A percentile compares a stretch with the other conserved stretches of the same genome.
These are phyloP conservation scores for Rhinogobius similis DNA, from an alignment of 2,113 vertebrate species.

Conservation along the genomic window DNA sequence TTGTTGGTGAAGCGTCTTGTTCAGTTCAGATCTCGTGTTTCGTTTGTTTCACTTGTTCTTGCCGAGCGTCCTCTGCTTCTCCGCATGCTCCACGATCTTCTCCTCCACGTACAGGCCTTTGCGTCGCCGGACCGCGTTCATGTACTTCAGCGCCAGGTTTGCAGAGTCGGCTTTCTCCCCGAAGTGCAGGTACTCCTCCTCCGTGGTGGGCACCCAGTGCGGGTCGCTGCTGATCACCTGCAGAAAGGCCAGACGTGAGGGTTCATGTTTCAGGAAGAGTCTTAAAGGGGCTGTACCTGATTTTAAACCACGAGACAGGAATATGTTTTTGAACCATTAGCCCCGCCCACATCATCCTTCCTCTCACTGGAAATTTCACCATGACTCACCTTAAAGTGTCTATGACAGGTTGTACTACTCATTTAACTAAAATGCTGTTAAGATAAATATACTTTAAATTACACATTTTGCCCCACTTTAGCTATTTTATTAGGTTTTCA, in stretches of 20 bases:
- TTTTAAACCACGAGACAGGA: no score
- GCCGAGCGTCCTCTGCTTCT: conserved; percentile 95
- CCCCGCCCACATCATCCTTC: no score
- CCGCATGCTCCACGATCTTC: conserved; percentile 93
- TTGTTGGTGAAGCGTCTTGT: neutral
- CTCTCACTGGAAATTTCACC: no score
- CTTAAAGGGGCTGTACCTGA: no score
- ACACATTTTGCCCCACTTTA: no score
- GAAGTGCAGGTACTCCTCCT: conserved; percentile 97
- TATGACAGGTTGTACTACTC: no score
- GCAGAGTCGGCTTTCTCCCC: conserved; percentile 94
- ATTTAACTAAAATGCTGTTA: no score
- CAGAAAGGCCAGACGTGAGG: neutral
- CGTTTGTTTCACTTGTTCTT: conserved; percentile 80
- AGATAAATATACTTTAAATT: no score
- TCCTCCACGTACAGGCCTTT: conserved; percentile 96
- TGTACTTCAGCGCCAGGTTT: conserved; percentile 94
- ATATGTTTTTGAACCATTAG: no score
- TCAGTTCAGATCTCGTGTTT: neutral
- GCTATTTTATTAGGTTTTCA: no score
- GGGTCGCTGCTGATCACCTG: conserved; percentile 92
- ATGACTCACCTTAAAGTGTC: no score
- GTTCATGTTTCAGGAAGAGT: no score
- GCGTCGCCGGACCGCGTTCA: conserved; percentile 89
- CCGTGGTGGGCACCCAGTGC: conserved; percentile 95